Evolutionary conservation across 2,113 vertebrate species (phyloP).

Genomic region (Myrmecophaga tridactyla): DNA sequence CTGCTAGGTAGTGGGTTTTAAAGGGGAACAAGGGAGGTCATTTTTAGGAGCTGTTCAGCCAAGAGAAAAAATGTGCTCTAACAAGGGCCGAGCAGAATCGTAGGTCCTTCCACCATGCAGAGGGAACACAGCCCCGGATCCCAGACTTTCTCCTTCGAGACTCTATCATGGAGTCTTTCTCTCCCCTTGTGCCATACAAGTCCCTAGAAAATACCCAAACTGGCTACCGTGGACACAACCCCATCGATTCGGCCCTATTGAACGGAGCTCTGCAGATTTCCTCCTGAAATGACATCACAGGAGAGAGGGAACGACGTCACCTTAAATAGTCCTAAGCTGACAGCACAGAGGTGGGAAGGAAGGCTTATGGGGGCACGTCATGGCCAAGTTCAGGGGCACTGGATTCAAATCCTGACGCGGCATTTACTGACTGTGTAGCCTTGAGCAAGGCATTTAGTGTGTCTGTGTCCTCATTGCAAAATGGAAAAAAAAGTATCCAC

Average conservation of each 20-base stretch:
- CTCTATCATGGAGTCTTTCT: background rate
- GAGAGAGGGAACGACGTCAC: background rate
- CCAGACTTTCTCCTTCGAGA: fast-evolving
- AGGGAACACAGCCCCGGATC: background rate
- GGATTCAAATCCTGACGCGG: background rate
- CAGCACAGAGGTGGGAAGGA: background rate
- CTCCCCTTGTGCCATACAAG: fast-evolving
- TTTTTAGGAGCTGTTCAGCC: background rate
- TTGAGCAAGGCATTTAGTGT: background rate
- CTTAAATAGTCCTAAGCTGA: background rate
- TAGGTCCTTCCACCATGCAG: background rate
- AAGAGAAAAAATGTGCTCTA: background rate
- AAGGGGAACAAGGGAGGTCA: background rate
- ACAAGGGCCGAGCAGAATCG: background rate
- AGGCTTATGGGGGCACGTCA: background rate
- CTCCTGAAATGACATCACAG: background rate
- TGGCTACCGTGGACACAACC: fast-evolving
- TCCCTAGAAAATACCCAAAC: background rate
- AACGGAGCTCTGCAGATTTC: background rate
- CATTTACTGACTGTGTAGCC: background rate
- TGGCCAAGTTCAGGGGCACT: background rate
- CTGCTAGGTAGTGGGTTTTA: background rate
- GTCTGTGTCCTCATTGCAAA: background rate
- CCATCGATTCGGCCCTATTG: background rate
- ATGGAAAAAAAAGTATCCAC: background rate